phyloP scores from a whole-genome alignment of 2,113 vertebrate species.

The Oryzias celebensis region DNA sequence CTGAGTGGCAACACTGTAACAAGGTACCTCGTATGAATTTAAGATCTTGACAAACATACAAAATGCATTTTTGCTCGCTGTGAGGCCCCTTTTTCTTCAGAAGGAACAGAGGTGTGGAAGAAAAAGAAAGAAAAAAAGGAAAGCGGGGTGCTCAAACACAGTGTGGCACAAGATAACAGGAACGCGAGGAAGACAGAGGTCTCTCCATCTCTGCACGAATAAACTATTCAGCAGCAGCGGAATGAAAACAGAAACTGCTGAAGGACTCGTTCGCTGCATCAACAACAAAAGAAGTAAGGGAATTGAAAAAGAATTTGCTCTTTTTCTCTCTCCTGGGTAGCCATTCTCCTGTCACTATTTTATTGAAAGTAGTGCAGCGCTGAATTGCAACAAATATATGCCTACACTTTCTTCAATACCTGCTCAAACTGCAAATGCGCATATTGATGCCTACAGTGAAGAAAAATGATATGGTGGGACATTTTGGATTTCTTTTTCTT shows the following conservation, averaged over 20 bases:
- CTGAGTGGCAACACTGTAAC: too few species aligned
- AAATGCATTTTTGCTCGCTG: background rate
- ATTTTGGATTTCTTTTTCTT: too few species aligned
- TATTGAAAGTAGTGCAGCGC: background rate
- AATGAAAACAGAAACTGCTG: constrained; percentile 24
- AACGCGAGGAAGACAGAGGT: constrained; percentile 20
- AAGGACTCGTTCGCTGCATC: constrained; percentile 35
- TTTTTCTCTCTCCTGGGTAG: background rate
- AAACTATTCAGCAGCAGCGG: constrained; percentile 39
- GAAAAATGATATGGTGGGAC: too few species aligned
- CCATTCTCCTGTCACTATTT: background rate
- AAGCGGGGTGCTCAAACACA: constrained; percentile 13
- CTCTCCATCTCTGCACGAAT: constrained; percentile 30
- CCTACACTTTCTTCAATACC: background rate
- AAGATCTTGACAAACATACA: constrained; percentile 7
- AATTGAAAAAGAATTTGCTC: constrained; percentile 13
- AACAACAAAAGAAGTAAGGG: constrained; percentile 27
- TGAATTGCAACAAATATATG: background rate
- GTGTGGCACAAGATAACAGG: constrained; percentile 36
- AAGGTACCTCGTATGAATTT: too few species aligned
- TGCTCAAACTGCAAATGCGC: too few species aligned
- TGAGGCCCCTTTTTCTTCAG: constrained; percentile 13
- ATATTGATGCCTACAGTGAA: too few species aligned
- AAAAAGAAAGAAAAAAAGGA: constrained; percentile 10
- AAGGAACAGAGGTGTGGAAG: constrained; percentile 1